Conservation (phyloP, 1,140 invertebrate species). For the Scaptomyza pallida region DNA sequence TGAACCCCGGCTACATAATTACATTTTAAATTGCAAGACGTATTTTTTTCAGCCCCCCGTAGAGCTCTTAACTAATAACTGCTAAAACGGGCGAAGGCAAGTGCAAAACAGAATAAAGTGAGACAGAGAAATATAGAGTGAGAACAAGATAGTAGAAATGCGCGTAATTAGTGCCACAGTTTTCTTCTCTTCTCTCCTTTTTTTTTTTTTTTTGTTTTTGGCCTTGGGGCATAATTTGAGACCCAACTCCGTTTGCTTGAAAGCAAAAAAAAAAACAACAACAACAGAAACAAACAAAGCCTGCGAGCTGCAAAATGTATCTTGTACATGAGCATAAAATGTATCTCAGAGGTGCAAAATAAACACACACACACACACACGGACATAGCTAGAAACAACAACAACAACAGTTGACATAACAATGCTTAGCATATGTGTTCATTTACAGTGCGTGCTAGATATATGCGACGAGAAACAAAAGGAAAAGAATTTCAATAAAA, state of each 20-base stretch:
- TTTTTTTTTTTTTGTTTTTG: background rate
- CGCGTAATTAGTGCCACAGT: constrained; percentile 12
- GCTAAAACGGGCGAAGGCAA: constrained; percentile 3
- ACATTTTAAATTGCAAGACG: constrained; percentile 2
- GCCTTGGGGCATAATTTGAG: constrained; percentile 14
- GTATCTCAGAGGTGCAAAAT: constrained; percentile 3
- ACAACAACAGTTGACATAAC: background rate
- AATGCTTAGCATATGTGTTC: background rate
- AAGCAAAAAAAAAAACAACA: background rate
- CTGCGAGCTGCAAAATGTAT: background rate
- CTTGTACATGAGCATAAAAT: constrained; percentile 1
- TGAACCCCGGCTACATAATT: background rate
- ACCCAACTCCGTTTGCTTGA: constrained; percentile 5
- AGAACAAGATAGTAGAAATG: background rate
- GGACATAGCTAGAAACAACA: background rate
- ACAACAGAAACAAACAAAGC: too few relatives aligned
- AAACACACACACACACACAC: background rate
- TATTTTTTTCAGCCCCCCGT: background rate
- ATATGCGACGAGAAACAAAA: background rate
- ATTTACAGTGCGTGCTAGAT: background rate
- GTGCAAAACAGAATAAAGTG: constrained; percentile 1
- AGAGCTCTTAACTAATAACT: constrained; percentile 6
- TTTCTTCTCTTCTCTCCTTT: too few relatives aligned
- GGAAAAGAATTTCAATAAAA: too few relatives aligned
- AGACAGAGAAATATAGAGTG: background rate